Evolutionary conservation across 2,113 vertebrate species (phyloP).

Genomic region (Sphyrna mokarran): DNA sequence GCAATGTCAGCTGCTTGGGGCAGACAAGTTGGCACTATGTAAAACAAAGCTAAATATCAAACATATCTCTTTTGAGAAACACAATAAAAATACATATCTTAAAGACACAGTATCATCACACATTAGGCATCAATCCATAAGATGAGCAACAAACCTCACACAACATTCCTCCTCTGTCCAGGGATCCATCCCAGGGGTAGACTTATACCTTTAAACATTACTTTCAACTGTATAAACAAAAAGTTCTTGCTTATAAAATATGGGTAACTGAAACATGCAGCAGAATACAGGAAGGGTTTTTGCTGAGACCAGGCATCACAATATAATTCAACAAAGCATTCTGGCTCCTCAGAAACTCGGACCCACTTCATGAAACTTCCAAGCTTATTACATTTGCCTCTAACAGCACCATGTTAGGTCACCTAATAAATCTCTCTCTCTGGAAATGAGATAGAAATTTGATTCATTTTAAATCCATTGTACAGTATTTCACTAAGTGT

Average conservation of each 20-base stretch:
- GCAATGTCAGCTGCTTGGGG: too few relatives aligned
- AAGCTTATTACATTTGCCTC: background rate
- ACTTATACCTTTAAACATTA: background rate
- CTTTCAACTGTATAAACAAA: background rate
- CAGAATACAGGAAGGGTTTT: background rate
- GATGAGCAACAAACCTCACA: background rate
- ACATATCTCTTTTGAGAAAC: too few relatives aligned
- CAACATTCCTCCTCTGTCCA: background rate
- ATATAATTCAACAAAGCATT: background rate
- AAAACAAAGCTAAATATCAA: too few relatives aligned
- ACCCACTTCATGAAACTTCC: background rate
- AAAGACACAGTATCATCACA: too few relatives aligned
- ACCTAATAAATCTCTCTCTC: background rate
- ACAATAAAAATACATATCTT: too few relatives aligned
- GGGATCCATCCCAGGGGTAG: background rate
- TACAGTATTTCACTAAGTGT: background rate
- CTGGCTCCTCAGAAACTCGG: background rate
- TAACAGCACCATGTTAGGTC: background rate
- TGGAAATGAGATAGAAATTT: background rate
- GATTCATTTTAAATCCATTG: background rate
- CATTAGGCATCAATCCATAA: background rate
- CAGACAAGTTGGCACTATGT: too few relatives aligned
- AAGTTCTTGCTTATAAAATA: background rate
- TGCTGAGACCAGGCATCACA: background rate
- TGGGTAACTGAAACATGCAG: background rate